Evolutionary conservation across 2,888 invertebrate species (phyloP).

Genomic region (Stenichneumon culpator): DNA sequence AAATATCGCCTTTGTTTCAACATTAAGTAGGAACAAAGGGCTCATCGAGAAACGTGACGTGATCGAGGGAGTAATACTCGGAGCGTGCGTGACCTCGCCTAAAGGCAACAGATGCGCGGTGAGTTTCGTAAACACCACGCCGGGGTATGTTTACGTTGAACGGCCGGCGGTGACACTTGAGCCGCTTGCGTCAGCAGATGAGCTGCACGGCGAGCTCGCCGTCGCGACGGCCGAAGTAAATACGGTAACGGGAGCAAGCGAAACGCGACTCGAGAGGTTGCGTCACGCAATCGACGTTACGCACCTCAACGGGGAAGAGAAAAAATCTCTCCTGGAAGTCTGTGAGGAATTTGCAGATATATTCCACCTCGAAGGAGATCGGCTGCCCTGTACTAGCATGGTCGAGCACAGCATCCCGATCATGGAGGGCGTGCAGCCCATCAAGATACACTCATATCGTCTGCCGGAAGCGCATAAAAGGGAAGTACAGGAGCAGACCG

Average conservation of each 20-base stretch:
- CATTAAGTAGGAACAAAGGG: background rate
- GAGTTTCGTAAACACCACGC: background rate
- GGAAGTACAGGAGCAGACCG: background rate
- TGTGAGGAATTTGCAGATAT: too few relatives aligned
- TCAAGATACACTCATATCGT: too few relatives aligned
- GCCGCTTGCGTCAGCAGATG: too few relatives aligned
- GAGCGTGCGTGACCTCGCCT: background rate
- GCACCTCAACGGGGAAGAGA: background rate
- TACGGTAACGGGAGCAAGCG: too few relatives aligned
- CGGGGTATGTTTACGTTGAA: too few relatives aligned
- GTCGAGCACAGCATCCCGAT: background rate
- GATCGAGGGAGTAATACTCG: background rate
- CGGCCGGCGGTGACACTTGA: too few relatives aligned
- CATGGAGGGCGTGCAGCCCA: too few relatives aligned
- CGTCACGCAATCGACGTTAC: too few relatives aligned
- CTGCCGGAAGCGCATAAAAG: background rate
- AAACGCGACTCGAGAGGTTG: too few relatives aligned
- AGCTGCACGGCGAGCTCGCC: background rate
- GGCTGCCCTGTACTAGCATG: background rate
- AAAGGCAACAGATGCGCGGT: conserved; percentile 14
- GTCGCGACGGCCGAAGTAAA: background rate
- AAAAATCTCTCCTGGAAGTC: conserved; percentile 26
- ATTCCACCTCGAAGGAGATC: background rate
- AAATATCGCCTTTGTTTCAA: background rate
- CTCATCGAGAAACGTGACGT: background rate